These are phyloP conservation scores for Sinosuthora webbiana DNA, from an alignment of 2,113 vertebrate species.

Conservation along the genomic window DNA sequence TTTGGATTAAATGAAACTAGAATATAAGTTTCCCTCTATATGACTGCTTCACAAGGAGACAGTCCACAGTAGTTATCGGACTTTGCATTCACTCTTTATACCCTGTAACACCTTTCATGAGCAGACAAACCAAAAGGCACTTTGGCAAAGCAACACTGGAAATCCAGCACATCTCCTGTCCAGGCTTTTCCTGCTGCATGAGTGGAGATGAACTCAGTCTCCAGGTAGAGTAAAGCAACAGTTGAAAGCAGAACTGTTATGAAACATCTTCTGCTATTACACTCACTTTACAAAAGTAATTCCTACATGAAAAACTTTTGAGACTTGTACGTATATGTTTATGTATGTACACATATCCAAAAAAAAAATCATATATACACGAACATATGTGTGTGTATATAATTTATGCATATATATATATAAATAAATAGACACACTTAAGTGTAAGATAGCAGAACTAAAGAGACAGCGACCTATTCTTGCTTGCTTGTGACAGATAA, in stretches of 20 bases:
- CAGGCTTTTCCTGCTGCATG: neutral
- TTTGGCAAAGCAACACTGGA: neutral
- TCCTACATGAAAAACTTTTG: neutral
- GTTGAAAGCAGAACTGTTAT: neutral
- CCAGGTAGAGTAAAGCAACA: neutral
- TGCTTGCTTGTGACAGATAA: neutral
- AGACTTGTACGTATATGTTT: neutral
- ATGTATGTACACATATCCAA: neutral
- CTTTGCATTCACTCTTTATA: neutral
- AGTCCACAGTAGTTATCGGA: neutral
- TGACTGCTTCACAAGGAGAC: neutral
- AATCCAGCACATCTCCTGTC: neutral
- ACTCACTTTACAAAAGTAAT: neutral
- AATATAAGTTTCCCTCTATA: neutral
- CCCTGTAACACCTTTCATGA: neutral
- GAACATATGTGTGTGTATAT: neutral
- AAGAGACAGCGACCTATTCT: neutral
- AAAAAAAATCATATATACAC: neutral
- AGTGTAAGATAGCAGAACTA: neutral
- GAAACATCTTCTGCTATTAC: neutral
- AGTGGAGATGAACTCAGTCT: neutral
- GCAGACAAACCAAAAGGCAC: constrained; percentile 33
- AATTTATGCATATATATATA: neutral
- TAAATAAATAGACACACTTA: neutral
- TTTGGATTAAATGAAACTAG: neutral